phyloP scores from a whole-genome alignment of 2,888 invertebrate genomes.

The Eupelmus urozonus region DNA sequence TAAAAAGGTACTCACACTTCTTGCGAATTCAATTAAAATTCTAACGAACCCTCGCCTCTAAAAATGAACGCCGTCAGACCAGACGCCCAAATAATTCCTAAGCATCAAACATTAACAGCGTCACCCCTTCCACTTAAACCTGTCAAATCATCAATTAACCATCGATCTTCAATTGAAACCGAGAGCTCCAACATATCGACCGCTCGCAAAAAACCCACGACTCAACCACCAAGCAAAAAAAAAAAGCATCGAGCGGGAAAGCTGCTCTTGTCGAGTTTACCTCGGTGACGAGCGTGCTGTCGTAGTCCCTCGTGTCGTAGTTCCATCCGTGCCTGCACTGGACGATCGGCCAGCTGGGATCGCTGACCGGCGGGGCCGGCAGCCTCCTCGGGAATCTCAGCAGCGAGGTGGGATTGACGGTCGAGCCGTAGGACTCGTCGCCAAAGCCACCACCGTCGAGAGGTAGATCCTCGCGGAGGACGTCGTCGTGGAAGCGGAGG shows the following conservation, averaged over 20 bases:
- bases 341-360: constrained; percentile 76
- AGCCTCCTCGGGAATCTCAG: constrained; percentile 63
- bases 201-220: no score
- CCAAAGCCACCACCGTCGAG: constrained; percentile 7
- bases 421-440: constrained; percentile 39
- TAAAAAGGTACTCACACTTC: no score
- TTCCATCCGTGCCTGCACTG: constrained; percentile 81
- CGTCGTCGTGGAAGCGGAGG: neutral
- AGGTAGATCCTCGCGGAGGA: constrained; percentile 4
- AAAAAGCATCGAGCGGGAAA: constrained; percentile 39
- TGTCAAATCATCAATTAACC: no score
- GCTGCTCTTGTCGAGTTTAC: constrained; percentile 76
- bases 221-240: neutral
- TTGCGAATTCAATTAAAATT: no score
- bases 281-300: constrained; percentile 83
- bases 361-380: constrained; percentile 71
- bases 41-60: no score
- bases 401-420: constrained; percentile 62
- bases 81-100: no score
- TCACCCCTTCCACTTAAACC: no score
- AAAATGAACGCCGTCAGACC: no score
- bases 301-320: constrained; percentile 82
- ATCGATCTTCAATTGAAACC: no score
- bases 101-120: no score
- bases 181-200: no score